Evolutionary conservation across 2,888 invertebrate species (phyloP).

Genomic region (Melanchra persicariae): DNA sequence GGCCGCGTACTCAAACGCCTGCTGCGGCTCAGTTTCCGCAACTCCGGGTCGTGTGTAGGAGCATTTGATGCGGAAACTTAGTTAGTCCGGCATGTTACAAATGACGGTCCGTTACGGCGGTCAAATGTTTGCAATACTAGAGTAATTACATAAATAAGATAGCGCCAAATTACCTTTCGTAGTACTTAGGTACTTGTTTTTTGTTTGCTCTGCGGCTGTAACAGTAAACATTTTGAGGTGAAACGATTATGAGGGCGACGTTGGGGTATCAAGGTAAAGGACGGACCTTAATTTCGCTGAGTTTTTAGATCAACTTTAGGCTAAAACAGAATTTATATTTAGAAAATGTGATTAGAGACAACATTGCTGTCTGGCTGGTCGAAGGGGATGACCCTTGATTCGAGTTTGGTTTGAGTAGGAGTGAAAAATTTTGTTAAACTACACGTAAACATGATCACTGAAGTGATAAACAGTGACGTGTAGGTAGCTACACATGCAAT

Average conservation of each 20-base stretch:
- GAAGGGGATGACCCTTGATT: background rate
- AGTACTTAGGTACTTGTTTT: constrained; percentile 51
- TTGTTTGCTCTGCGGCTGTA: constrained; percentile 34
- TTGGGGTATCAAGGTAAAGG: constrained; percentile 25
- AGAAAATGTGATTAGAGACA: too few relatives aligned
- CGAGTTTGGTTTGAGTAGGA: background rate
- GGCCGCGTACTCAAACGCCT: constrained; percentile 59
- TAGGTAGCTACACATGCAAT: background rate
- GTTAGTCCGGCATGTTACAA: constrained; percentile 72
- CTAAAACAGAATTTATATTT: background rate
- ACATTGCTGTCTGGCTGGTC: too few relatives aligned
- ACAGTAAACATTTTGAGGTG: constrained; percentile 34
- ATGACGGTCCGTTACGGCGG: constrained; percentile 68
- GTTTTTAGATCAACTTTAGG: constrained; percentile 12
- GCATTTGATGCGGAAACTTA: constrained; percentile 73
- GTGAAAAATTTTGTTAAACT: background rate
- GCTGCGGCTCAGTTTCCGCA: constrained; percentile 56
- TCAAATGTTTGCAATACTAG: constrained; percentile 69
- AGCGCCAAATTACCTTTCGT: constrained; percentile 60
- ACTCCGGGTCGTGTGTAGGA: constrained; percentile 61
- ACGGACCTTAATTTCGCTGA: background rate
- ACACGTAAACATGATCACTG: background rate
- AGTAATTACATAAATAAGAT: constrained; percentile 69
- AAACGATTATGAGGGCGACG: constrained; percentile 28
- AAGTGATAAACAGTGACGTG: background rate